Base-by-base conservation (phyloP, 2,888 invertebrate genomes). In the Campoplex nolae region DNA sequence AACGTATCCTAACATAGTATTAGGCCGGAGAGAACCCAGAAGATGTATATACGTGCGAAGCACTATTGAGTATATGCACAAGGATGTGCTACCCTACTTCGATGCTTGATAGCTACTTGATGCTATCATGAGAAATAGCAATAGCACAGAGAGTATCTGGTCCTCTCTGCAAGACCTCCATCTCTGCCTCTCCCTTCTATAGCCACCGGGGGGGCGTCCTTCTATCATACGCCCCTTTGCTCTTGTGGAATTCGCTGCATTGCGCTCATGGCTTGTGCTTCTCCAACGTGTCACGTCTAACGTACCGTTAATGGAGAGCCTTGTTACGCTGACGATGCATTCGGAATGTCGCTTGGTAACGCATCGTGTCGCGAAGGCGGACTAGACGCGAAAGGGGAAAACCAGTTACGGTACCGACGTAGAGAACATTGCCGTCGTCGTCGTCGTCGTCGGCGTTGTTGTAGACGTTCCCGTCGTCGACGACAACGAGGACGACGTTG, bases 301-400 rank as follows among this genome's bases (percentile, higher is more conserved):
- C 92, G 92, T 92, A 93, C 90, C 93, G 91, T 93, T 93, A 93
- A 93, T 93, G 90, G 92, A 92, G 90, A 90, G 89, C 91, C 92
- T 92, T 93, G 93, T 92, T 93, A 90, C 90, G 89, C 86, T 88
- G 84, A 86, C 89, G 88, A 86, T 87, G 87, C 89, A 90, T 90
- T 91, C 84, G 85, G 88, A 86, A 88, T 88, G 87, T 75, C 85
- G 77, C 87, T 89, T 85, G 88, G 90, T 86, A 89, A 90, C 88
- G 88, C 88, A 88, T 87, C 85, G 86, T 85, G 67, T 87, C 76
- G 83, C 38, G 77, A 83, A 80, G 82, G 68, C 58, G 71, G 67
- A 58, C 80, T 48, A 51, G 4, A 62, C 75, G 51, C 51, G 79
- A 79, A 73, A 85, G 56, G 74, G 68, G 80, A 23, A 62, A 81